phyloP scores from a whole-genome alignment of 2,797 vertebrate species.

The Sebastes steindachneri region DNA sequence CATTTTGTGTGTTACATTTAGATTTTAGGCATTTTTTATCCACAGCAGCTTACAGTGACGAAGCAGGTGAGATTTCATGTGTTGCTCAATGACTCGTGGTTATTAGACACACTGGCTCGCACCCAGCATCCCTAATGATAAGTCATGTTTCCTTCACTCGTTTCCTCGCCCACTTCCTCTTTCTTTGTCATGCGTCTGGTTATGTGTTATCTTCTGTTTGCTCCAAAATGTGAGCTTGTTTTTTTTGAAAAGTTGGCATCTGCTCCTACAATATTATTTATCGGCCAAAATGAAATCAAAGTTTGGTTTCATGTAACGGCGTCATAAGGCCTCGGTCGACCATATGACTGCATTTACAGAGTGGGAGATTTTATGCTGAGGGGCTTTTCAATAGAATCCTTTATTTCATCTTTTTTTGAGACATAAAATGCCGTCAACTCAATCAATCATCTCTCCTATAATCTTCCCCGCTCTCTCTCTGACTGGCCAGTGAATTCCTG shows the following conservation, averaged over 20 bases:
- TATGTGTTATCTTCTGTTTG: neutral
- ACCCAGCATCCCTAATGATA: neutral
- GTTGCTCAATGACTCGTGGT: conserved; percentile 6
- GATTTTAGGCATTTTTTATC: neutral
- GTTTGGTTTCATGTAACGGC: neutral
- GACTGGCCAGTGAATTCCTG: conserved; percentile 49
- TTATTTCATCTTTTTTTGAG: conserved; percentile 19
- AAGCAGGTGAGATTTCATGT: conserved; percentile 28
- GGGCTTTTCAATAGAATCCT: neutral
- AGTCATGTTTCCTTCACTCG: neutral
- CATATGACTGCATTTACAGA: neutral
- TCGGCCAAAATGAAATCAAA: neutral
- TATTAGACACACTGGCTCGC: conserved; percentile 1
- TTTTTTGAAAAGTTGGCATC: neutral
- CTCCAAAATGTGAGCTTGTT: neutral
- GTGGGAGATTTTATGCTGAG: neutral
- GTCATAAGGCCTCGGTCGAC: neutral
- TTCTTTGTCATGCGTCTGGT: neutral
- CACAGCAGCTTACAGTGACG: neutral
- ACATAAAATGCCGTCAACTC: conserved; percentile 27
- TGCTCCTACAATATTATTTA: neutral
- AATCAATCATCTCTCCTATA: conserved; percentile 52
- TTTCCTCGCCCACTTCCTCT: neutral
- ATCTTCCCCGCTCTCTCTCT: conserved; percentile 18
- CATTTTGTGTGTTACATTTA: neutral